Evolutionary conservation across 2,888 invertebrate genomes (phyloP), one percentile per base, ranked within the genome.

Genomic region (Temnothorax rugatulus): DNA sequence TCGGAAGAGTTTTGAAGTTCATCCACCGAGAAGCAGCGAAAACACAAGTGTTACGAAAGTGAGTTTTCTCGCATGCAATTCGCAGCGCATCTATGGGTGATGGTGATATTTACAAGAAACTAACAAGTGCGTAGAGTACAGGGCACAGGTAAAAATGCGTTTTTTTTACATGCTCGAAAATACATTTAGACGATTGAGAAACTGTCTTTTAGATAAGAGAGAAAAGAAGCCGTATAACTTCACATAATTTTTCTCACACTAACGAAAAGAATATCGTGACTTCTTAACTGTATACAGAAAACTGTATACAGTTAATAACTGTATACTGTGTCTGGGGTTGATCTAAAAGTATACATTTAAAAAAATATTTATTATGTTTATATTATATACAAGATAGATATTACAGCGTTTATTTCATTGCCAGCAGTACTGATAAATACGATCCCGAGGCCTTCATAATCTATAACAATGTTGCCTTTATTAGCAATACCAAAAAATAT

Each of bases 401-500:
- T 50, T 50, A 18, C 50, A 5, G 50, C 50, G 18, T 5, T 50
- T 18, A 50, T 50, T 50, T 50, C 18, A 50, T 50, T 50, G 50
- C 50, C 7, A 50, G 18, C 5, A 50, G 50, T 50, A 50, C 50
- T 13, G 50, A 50, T 11, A 90, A 5, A 50, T 50, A 50, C 5
- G 50, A 50, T 50, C 50, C 50, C 4, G 50, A 50, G 18, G 50
- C 50, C 50, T 50, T 50, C 50, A 50, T 50, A 18, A 50, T 50
- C 50, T 50, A 7, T 50, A 50, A 50, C 18, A 50, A 50, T 50
- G 7, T 50, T 50, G 5, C 5, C 4, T 4, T 7, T 66, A 18
- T 68, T 41, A 64, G 7, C 4, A 3, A 15, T 18, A 18, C 4
- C 4, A 5, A 15, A 50, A 18, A 50, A 50, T 18, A 63, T 38